Base-by-base conservation (phyloP, 2,797 vertebrate genomes). In the Myotis myotis region DNA sequence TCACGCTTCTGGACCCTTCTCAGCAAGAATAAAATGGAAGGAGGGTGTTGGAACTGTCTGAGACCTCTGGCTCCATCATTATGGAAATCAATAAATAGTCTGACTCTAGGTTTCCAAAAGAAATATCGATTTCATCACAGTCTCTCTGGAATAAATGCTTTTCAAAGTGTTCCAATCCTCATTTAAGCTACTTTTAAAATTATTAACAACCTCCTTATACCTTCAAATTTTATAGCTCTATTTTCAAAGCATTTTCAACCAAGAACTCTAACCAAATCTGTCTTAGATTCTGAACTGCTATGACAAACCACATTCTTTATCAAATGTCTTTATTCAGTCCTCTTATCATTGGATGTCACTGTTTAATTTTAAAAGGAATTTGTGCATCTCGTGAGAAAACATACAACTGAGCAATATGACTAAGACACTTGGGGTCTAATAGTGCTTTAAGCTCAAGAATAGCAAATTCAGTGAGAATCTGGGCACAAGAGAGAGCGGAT, bases 181-280 rank as follows among this genome's bases (percentile, higher is more conserved):
- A 96, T 51, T 87, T 78, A 82, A 94, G 83, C 19, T 25, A 85
- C 44, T 91, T 95, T 75, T 53, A 71, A 83, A 96, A 95, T 87
- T 89, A 91, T 51, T 90, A 92, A 76, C 68, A 84, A 90, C 36
- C 90, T 68, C 51, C 25, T 93, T 76, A 82, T 28, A 78, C 20
- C 36, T 94, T 88, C 28, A 85, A 82, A 66, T 83, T 84, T 79
- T 79, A 92, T 33, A 94, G 91, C 30, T 79, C 13, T 47, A 92
- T 85, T 95, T 89, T 78, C 91, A 95, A 75, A 95, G 62, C 19
- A 94, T 88, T 94, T 87, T 85, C 49, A 93, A 79, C 16, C 44
- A 23, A 88, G 94, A 81, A 44, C 20, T 87, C 12, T 62, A 30
- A 62, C 60, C n/a, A 90, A 33, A 41, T 72, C 51, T 86, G 12